phyloP scores from a whole-genome alignment of 2,888 invertebrate species.

The Synanthedon formicaeformis region DNA sequence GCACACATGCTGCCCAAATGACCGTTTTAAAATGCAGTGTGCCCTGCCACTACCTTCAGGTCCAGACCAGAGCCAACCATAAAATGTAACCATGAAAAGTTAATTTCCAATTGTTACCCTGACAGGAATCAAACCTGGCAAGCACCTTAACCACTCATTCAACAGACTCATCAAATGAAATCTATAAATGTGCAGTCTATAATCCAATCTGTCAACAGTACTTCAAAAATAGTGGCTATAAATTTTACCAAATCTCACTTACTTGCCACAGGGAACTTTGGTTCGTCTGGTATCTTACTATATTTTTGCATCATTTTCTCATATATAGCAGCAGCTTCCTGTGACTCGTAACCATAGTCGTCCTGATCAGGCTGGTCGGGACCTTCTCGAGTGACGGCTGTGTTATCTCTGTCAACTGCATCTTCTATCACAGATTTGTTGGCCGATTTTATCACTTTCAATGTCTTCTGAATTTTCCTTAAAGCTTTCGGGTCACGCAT shows the following conservation, averaged over 20 bases:
- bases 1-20: too few species aligned
- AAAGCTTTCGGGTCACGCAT: slow-evolving; percentile 80
- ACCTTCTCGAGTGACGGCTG: slow-evolving; percentile 79
- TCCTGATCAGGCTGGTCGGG: slow-evolving; percentile 88
- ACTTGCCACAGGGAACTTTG: slow-evolving; percentile 73
- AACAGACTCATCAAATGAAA: too few species aligned
- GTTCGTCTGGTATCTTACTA: slow-evolving; percentile 77
- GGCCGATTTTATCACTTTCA: slow-evolving; percentile 90
- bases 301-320: slow-evolving; percentile 89
- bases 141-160: too few species aligned
- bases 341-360: slow-evolving; percentile 91
- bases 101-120: too few species aligned
- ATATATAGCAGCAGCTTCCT: slow-evolving; percentile 83
- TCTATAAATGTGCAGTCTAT: too few species aligned
- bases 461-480: slow-evolving; percentile 80
- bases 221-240: too few species aligned
- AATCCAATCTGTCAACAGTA: too few species aligned
- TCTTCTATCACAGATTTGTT: slow-evolving; percentile 88
- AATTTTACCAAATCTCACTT: slow-evolving; percentile 14
- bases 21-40: too few species aligned
- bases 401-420: slow-evolving; percentile 81
- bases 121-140: too few species aligned
- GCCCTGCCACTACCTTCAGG: too few species aligned
- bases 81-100: too few species aligned
- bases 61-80: too few species aligned